Conservation (phyloP, 1,140 invertebrate species). For the Archegozetes longisetosus region DNA sequence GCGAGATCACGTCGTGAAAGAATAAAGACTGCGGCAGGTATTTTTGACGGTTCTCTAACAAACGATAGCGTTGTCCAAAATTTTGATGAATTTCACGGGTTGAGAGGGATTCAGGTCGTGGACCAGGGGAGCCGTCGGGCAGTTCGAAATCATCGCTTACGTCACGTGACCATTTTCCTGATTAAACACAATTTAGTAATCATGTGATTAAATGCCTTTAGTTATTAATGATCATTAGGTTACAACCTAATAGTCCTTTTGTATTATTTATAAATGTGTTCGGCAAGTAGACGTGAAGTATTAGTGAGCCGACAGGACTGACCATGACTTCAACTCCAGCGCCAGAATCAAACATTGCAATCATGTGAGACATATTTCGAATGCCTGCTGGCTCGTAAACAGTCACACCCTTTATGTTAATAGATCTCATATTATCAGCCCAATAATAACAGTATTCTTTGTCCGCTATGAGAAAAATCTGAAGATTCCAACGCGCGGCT, state of each 20-base stretch:
- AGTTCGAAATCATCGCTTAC: conserved; percentile 58
- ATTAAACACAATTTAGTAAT: conserved; percentile 71
- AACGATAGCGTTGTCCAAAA: conserved; percentile 16
- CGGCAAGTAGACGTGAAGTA: conserved; percentile 66
- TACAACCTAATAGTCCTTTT: conserved; percentile 67
- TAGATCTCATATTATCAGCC: conserved; percentile 63
- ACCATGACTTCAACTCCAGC: conserved; percentile 79
- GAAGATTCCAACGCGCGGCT: conserved; percentile 74
- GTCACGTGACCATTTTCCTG: conserved; percentile 77
- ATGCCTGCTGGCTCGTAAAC: conserved; percentile 80
- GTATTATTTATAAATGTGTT: conserved; percentile 51
- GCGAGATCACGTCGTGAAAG: conserved; percentile 41
- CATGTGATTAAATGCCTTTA: too few relatives aligned
- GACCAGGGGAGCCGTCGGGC: conserved; percentile 37
- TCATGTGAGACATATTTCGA: conserved; percentile 79
- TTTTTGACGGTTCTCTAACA: not conserved
- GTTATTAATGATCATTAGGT: too few relatives aligned
- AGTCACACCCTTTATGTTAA: conserved; percentile 71
- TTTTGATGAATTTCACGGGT: conserved; percentile 24
- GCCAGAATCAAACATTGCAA: conserved; percentile 85
- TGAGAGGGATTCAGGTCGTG: not conserved
- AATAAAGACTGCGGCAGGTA: conserved; percentile 43
- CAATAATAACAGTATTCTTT: conserved; percentile 71
- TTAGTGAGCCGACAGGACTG: conserved; percentile 61
- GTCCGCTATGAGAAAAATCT: conserved; percentile 73